Evolutionary conservation across 2,113 vertebrate genomes (phyloP).

Genomic region (Genyomyrus donnyi): DNA sequence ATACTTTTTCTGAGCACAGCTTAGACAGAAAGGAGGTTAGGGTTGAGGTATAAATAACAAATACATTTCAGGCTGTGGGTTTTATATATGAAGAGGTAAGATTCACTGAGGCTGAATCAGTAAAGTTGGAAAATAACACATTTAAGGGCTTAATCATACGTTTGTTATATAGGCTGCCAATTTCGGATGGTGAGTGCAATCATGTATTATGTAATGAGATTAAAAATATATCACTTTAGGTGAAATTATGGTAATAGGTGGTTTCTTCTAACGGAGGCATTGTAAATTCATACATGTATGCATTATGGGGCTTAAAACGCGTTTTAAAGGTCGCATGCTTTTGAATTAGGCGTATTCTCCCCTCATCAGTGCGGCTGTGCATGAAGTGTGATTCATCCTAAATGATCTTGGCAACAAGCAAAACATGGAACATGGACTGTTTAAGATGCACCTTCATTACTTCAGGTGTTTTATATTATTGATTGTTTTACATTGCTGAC

Average conservation of each 20-base stretch:
- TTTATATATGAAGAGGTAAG: background rate
- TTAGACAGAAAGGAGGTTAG: conserved; percentile 10
- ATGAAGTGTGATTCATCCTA: background rate
- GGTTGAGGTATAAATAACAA: background rate
- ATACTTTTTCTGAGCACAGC: background rate
- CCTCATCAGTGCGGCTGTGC: background rate
- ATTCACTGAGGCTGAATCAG: background rate
- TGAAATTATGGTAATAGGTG: background rate
- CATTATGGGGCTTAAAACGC: background rate
- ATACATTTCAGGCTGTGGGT: background rate
- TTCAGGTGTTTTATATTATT: background rate
- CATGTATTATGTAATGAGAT: background rate
- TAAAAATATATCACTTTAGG: background rate
- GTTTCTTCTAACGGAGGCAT: background rate
- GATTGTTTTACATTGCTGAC: background rate
- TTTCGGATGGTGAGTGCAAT: background rate
- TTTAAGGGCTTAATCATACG: background rate
- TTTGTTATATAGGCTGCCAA: background rate
- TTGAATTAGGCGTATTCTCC: background rate
- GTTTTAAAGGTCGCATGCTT: background rate
- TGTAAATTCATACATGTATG: background rate
- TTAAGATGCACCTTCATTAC: background rate
- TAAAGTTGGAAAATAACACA: background rate
- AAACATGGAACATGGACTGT: background rate
- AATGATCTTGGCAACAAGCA: background rate